These are phyloP conservation scores for Pluvianellus socialis DNA, from an alignment of 2,113 vertebrate species.

Conservation along the genomic window DNA sequence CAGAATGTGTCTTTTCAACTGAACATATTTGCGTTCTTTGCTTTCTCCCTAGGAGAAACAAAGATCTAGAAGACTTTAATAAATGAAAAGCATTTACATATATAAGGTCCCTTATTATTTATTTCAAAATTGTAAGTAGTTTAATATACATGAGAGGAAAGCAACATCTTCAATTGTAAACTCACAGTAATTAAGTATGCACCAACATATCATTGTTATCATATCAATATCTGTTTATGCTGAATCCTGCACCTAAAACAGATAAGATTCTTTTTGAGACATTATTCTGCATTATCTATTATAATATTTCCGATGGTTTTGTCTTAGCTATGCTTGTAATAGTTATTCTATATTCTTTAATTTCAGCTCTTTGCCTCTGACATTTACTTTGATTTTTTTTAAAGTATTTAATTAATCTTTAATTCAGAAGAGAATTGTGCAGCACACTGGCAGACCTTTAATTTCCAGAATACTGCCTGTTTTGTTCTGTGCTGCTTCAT, in stretches of 20 bases:
- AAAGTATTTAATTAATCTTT: conserved; percentile 37
- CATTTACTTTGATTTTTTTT: conserved; percentile 7
- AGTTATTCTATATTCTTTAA: not conserved
- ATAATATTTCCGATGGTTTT: not conserved
- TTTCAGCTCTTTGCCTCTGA: not conserved
- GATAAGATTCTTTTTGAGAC: not conserved
- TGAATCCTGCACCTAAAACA: not conserved
- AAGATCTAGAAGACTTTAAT: not conserved
- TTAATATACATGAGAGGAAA: conserved; percentile 11
- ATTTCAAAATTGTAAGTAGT: not conserved
- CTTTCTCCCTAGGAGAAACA: not conserved
- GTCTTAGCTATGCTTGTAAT: not conserved
- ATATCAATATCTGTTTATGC: not conserved
- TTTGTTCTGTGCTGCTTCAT: conserved; percentile 10
- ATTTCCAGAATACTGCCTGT: not conserved
- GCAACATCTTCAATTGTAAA: not conserved
- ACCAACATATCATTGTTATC: not conserved
- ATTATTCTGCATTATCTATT: not conserved
- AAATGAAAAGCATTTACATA: not conserved
- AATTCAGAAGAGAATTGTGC: not conserved
- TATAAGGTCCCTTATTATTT: not conserved
- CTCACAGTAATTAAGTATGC: not conserved
- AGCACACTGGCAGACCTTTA: conserved; percentile 20
- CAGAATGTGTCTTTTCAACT: not conserved
- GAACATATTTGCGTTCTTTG: not conserved